Base-by-base conservation (phyloP, 2,797 vertebrate species). In the Chromis chromis region DNA sequence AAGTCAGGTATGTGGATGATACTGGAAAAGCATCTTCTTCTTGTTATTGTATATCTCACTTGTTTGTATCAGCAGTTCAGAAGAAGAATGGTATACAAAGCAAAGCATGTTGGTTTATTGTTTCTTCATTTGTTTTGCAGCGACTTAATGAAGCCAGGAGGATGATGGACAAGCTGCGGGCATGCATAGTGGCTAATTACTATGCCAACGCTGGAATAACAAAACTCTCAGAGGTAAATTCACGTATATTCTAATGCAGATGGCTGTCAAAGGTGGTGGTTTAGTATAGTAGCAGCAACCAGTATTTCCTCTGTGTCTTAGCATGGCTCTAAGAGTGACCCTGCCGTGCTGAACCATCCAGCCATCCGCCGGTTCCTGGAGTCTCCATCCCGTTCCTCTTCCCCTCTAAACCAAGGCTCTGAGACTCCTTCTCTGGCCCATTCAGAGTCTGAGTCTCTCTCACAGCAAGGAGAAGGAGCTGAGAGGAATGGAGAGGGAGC, bases 121-220 rank as follows among this genome's bases (percentile, higher is more conserved):
- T 54, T 22, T 64, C 22, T 39, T 49, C 3, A 5, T 78, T 25
- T 88, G 14, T 72, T 82, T 69, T 77, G 49, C 86, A 99, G 98
- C 96, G 98, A 48, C 94, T 99, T 67, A 96, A 96, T 82, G 98
- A 99, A 90, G 98, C 98, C 42, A 96, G 98, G 81, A 96, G 97
- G 87, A 99, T 99, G 98, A 99, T 99, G 98, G 98, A 99, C 92
- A 99, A 99, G 88, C 93, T 99, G 28, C 95, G 98, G 70, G 98
- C 98, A 75, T 99, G 97, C 81, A 98, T 99, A 69, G 98, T 99
- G 81, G 98, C 98, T 21, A 99, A 98, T 92, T 99, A 99, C 83
- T 99, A 98, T 1, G 97, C 98, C 3, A 99, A 93, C 70, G 95
- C 97, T 40, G 97, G 97, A 48, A 91, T 96, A 71, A 93, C 96